Evolutionary conservation across 2,888 invertebrate species (phyloP), one percentile per base, ranked within the genome.

Genomic region (Eubasilissa splendida): DNA sequence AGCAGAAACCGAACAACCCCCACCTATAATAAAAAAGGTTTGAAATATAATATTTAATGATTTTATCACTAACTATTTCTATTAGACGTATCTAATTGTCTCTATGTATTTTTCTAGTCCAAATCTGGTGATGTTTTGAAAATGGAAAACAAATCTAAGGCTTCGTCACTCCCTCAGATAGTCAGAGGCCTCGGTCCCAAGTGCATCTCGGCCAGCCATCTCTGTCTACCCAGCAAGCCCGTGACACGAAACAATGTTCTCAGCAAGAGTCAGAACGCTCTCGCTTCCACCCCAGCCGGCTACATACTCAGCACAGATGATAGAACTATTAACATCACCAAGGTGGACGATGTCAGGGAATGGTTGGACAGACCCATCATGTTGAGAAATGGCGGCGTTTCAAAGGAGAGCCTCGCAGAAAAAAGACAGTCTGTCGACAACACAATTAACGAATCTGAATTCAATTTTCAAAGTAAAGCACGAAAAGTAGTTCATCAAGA

Each of bases 161-260:
- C 70, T 1, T 54, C 58, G 22, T 58, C 80, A 4, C 63, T 66
- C 31, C 71, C 76, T 3, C 80, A 70, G 54, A n/a, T 54, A 22
- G 65, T 53, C 3, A 56, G 83, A 70, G 83, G 84, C 3, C 77
- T 84, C 22, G 84, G 84, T 12, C 84, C 84, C 87, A 90, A 90
- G 87, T 90, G 90, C 83, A 88, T 89, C 86, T 90, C 90, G 52
- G 90, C 90, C n/a, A 85, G 86, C 0, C 89, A 89, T 85, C 85
- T 90, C 83, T 84, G 76, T 53, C 84, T 86, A 82, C 83, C 70
- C 81, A 84, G 78, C 81, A 83, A 76, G 59, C 83, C 84, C 60
- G 79, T 77, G 63, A 83, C 79, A 84, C 84, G 83, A 58, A 85
- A 80, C 82, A 84, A 85, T 83, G 80, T 79, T 84, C 86, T 85